Conservation (phyloP, 2,113 vertebrate genomes). For the Thinocorus orbignyianus region DNA sequence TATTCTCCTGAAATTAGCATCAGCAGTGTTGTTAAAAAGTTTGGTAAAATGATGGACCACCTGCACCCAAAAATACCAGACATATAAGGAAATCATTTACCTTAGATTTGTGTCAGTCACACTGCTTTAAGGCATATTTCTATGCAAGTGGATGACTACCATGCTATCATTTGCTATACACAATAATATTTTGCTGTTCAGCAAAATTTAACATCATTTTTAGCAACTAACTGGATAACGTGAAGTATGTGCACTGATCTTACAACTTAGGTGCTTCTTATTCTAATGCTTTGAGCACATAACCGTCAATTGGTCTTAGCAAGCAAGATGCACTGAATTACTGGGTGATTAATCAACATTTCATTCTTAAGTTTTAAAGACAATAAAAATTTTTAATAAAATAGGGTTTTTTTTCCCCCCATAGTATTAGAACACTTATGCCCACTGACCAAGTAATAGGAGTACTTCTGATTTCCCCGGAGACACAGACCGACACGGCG, state of each 20-base stretch:
- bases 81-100: neutral
- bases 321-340: neutral
- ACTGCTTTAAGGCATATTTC: neutral
- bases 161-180: neutral
- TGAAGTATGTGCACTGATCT: neutral
- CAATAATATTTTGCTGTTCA: neutral
- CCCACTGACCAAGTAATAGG: neutral
- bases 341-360: neutral
- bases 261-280: neutral
- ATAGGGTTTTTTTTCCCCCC: neutral
- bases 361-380: neutral
- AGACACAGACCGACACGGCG: neutral
- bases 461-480: neutral
- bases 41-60: slow-evolving; percentile 79
- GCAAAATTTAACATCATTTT: neutral
- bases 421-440: neutral
- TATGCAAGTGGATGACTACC: neutral
- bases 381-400: too few species aligned
- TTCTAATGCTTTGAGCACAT: neutral
- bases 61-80: slow-evolving; percentile 51
- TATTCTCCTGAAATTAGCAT: slow-evolving; percentile 75
- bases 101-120: neutral
- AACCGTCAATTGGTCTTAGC: neutral
- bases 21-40: slow-evolving; percentile 78
- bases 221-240: neutral